Evolutionary conservation across 2,797 vertebrate species (phyloP).

Genomic region (Xiphorhynchus erythropygius): DNA sequence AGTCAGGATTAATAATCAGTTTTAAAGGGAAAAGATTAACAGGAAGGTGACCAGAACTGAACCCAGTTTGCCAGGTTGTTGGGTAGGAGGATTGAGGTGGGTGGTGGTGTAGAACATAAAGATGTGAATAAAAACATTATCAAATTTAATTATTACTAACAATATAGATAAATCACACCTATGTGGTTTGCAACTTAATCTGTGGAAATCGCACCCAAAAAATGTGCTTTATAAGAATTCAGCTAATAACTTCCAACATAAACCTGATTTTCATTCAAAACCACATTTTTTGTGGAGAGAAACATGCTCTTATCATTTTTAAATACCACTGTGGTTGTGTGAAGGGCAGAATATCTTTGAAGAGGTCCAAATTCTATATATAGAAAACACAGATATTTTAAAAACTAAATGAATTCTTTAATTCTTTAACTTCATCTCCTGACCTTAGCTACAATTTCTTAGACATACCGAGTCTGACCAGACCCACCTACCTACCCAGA

Average conservation of each 20-base stretch:
- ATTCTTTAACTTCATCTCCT: background rate
- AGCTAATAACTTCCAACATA: background rate
- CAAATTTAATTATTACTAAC: background rate
- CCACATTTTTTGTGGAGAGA: background rate
- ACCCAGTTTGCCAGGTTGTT: background rate
- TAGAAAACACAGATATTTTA: background rate
- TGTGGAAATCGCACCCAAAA: background rate
- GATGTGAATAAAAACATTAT: background rate
- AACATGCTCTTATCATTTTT: background rate
- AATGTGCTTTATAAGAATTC: background rate
- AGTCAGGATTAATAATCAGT: background rate
- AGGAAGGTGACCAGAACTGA: background rate
- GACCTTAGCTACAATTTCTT: background rate
- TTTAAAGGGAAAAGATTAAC: slow-evolving; percentile 31
- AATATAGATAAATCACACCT: background rate
- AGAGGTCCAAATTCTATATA: background rate
- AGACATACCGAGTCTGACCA: background rate
- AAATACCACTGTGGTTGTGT: background rate
- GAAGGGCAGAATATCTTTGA: background rate
- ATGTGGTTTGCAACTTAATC: background rate
- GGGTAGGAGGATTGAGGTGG: background rate
- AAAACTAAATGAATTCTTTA: background rate
- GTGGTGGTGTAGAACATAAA: background rate
- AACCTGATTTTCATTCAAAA: background rate
- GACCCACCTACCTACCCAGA: background rate